Evolutionary conservation across 2,888 invertebrate species (phyloP).

Genomic region (Boloria euphrosyne): DNA sequence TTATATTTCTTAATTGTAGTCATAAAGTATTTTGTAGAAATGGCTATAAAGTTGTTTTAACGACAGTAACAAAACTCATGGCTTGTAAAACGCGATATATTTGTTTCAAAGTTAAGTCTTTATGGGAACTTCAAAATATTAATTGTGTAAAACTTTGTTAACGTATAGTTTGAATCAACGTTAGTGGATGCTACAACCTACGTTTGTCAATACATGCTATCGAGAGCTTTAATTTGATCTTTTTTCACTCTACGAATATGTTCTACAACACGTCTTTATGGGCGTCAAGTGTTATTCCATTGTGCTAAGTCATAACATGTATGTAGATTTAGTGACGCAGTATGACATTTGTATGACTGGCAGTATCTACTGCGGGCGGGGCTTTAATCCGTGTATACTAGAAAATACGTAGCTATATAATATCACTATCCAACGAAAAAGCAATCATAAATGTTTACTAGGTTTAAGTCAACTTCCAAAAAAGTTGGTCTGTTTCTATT

Average conservation of each 20-base stretch:
- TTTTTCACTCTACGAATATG: no score
- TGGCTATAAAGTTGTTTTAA: constrained; percentile 1
- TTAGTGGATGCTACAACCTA: not conserved
- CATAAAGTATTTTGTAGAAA: constrained; percentile 8
- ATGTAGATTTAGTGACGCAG: no score
- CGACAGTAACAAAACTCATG: constrained; percentile 3
- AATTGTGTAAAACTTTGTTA: constrained; percentile 17
- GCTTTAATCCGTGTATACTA: no score
- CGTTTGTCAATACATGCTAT: no score
- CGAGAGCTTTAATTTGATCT: no score
- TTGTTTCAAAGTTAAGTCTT: constrained; percentile 15
- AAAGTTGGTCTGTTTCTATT: no score
- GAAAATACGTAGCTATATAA: no score
- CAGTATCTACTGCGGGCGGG: not conserved
- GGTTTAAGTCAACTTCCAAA: no score
- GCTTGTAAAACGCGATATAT: constrained; percentile 5
- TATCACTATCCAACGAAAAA: no score
- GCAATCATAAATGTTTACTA: no score
- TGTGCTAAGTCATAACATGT: not conserved
- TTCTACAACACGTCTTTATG: no score
- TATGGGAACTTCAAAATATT: constrained; percentile 18
- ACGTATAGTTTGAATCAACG: not conserved
- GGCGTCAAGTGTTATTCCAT: not conserved
- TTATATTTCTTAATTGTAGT: not conserved
- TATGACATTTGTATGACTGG: no score